Evolutionary conservation across 1,140 invertebrate genomes (phyloP), one percentile per base, ranked within the genome.

Genomic region (Atta colombica): DNA sequence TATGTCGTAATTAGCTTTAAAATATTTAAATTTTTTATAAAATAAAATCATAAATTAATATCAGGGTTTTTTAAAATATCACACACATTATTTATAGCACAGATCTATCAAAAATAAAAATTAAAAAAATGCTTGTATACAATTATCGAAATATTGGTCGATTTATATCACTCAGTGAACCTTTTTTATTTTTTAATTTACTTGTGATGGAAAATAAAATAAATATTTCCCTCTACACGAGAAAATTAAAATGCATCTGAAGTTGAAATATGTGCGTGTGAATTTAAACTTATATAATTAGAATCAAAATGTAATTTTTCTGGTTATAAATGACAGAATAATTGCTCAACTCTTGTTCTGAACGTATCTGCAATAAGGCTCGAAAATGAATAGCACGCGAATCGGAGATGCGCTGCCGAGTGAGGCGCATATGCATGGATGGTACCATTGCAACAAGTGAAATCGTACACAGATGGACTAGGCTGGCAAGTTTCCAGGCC

Each of bases 401-500:
- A 86, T 77, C 69, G 61, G 61, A 77, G 87, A 88, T 68, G 60
- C 53, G 28, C 51, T 53, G 51, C 68, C 25, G 60, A 78, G 65
- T 75, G 28, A 49, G n/a, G 31, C 39, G 31, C 75, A 61, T 77
- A 89, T 53, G 66, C 31, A 25, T 49, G 58, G 21, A 45, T 80
- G 77, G 66, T 60, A 75, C 35, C 71, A 77, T 87, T 71, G 91
- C 87, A 87, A 89, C 91, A 90, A 91, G 89, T 92, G 88, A 72
- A 90, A 69, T 81, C 81, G 61, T 60, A 84, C 77, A 75, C 80
- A 89, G 87, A 87, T 88, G 89, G 89, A 88, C 82, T 60, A 63
- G 86, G 81, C 82, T 92, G 91, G 91, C 91, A 90, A 84, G 85
- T 75, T 77, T 92, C 91, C 91, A 92, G 89, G 86, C 85, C 88